Conservation (phyloP, 2,797 vertebrate genomes). For the Molossus alvarezi region DNA sequence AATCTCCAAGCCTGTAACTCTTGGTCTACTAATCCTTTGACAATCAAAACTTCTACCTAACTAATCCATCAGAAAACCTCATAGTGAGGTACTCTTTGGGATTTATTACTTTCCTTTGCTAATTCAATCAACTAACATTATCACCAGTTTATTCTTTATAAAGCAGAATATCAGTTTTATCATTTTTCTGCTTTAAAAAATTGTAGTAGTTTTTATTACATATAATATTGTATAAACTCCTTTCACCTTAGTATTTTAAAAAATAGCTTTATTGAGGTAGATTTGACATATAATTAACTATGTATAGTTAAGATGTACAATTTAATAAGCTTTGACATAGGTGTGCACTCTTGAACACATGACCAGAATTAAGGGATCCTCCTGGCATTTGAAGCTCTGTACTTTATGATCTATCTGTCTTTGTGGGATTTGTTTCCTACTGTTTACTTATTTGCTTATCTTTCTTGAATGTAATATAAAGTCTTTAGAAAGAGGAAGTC, state of each 20-base stretch:
- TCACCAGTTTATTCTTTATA: slow-evolving; percentile 21
- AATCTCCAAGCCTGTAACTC: not conserved
- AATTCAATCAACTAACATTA: not conserved
- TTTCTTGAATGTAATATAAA: slow-evolving; percentile 9
- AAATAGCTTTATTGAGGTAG: not conserved
- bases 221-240: not conserved
- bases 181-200: not conserved
- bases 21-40: not conserved
- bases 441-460: slow-evolving; percentile 20
- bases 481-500: slow-evolving; percentile 50
- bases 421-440: not conserved
- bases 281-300: not conserved
- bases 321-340: not conserved
- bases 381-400: not conserved
- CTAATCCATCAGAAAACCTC: not conserved
- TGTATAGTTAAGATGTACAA: not conserved
- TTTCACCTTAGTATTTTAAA: not conserved
- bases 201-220: not conserved
- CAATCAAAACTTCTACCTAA: not conserved
- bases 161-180: not conserved
- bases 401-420: not conserved
- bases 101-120: not conserved
- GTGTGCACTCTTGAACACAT: not conserved
- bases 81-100: not conserved
- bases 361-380: not conserved